Evolutionary conservation across 2,113 vertebrate genomes (phyloP), one percentile per base, ranked within the genome.

Genomic region (Lipophrys pholis): DNA sequence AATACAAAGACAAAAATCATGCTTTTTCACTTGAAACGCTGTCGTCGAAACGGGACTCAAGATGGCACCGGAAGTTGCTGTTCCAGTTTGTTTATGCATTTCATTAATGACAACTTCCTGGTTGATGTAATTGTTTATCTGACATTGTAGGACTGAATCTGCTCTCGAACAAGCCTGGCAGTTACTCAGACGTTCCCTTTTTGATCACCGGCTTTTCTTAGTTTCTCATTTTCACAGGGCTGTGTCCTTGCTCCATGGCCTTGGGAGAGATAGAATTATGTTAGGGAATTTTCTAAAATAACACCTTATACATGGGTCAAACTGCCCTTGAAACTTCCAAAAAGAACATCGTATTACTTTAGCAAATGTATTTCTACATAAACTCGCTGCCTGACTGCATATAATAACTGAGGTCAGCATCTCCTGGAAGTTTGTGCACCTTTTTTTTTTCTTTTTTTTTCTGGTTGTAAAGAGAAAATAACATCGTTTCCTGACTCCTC

Each of bases 351-450:
- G 17, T 10, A 48, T 39, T 79, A 16, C 30, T 64, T 49, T 5
- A 41, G 38, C 8, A 41, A 62, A 54, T 49, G n/a, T 16, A 53
- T 54, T 7, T 42, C 52, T 0, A 1, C 11, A 6, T 48, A 42
- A 59, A 55, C 43, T 38, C 39, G 17, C 0, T 6, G 16, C 39
- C 38, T 45, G 61, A 43, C 48, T 52, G 16, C 1, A 41, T 50
- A 7, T 46, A 51, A 69, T 62, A 39, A 69, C 64, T 69, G 50
- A 53, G 58, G 36, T 86, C 64, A 82, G 70, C 64, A 54, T 73
- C 38, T 84, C n/a, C 73, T 40, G 52, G n/a, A 80, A 54, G 41
- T 55, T 1, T 0, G 6, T 63, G 42, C 12, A 35, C n/a, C n/a
- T 50, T 67, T 51, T 50, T 67, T 55, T 80, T 76, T n/a, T n/a